Percentiles rank a stretch among this genome's conserved stretches.
Evolutionary conservation across 2,888 invertebrate species (phyloP).

Genomic region (Danaus chrysippus): DNA sequence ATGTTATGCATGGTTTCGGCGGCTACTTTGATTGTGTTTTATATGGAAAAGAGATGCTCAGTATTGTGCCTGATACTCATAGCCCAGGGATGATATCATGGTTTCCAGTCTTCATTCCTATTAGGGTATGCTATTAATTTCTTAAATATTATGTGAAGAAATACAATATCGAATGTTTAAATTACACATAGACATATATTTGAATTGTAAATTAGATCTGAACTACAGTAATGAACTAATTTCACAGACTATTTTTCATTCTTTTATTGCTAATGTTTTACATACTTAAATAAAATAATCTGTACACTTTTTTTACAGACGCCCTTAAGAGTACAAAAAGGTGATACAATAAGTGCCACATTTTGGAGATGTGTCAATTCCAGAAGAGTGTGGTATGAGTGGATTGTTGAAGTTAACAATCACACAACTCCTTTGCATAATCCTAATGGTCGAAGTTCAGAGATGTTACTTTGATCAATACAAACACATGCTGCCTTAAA

Average conservation of each 20-base stretch:
- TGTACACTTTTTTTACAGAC: constrained; percentile 69
- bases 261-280: too few species aligned
- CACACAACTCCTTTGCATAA: constrained; percentile 60
- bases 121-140: constrained; percentile 78
- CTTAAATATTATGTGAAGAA: neutral
- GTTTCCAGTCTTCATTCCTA: constrained; percentile 98
- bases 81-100: constrained; percentile 97
- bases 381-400: constrained; percentile 97
- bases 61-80: constrained; percentile 93
- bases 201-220: too few species aligned
- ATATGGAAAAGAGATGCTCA: constrained; percentile 90
- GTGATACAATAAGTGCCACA: constrained; percentile 85
- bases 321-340: constrained; percentile 85
- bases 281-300: too few species aligned
- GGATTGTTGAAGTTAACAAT: constrained; percentile 81
- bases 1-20: constrained; percentile 94
- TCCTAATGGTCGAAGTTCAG: constrained; percentile 62
- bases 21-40: constrained; percentile 96
- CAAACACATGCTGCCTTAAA: constrained; percentile 22
- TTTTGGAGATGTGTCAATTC: constrained; percentile 92
- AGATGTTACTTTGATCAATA: constrained; percentile 64
- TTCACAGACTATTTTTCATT: too few species aligned
- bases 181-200: constrained; percentile 18
- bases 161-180: neutral
- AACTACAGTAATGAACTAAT: too few species aligned